Evolutionary conservation across 2,888 invertebrate genomes (phyloP).

Genomic region (Hemicrepidius hirtus): DNA sequence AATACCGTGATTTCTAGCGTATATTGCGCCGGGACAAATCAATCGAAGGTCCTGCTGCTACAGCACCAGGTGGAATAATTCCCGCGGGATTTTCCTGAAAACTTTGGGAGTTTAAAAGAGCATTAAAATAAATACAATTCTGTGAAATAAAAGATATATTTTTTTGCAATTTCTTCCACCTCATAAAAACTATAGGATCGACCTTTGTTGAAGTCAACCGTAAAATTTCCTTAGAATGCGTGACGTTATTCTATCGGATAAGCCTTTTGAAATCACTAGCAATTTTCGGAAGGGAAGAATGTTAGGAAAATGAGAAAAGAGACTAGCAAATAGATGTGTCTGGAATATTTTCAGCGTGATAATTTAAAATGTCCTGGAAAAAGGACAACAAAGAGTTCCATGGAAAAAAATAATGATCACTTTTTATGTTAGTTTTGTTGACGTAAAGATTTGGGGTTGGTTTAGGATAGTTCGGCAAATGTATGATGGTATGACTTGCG

Average conservation of each 20-base stretch:
- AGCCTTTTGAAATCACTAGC: conserved; percentile 5
- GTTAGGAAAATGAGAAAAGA: conserved; percentile 8
- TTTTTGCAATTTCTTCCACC: conserved; percentile 8
- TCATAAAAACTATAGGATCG: conserved; percentile 9
- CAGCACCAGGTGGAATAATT: not conserved
- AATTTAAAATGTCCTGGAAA: not conserved
- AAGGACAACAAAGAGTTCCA: not conserved
- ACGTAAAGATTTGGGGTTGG: too few relatives aligned
- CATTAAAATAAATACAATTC: not conserved
- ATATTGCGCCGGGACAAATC: conserved; percentile 4
- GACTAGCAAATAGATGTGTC: not conserved
- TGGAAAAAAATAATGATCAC: too few relatives aligned
- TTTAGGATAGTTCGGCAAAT: too few relatives aligned
- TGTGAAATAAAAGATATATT: not conserved
- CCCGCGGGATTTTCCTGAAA: conserved; percentile 4
- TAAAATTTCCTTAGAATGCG: conserved; percentile 3
- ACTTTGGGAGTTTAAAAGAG: not conserved
- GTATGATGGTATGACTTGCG: too few relatives aligned
- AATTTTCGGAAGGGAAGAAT: conserved; percentile 13
- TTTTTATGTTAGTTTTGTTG: too few relatives aligned
- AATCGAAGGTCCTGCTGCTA: not conserved
- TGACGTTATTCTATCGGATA: conserved; percentile 4
- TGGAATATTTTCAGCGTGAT: not conserved
- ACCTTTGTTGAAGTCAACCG: conserved; percentile 6
- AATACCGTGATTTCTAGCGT: not conserved